Evolutionary conservation across 2,113 vertebrate genomes (phyloP).

Genomic region (Hippolais icterina): DNA sequence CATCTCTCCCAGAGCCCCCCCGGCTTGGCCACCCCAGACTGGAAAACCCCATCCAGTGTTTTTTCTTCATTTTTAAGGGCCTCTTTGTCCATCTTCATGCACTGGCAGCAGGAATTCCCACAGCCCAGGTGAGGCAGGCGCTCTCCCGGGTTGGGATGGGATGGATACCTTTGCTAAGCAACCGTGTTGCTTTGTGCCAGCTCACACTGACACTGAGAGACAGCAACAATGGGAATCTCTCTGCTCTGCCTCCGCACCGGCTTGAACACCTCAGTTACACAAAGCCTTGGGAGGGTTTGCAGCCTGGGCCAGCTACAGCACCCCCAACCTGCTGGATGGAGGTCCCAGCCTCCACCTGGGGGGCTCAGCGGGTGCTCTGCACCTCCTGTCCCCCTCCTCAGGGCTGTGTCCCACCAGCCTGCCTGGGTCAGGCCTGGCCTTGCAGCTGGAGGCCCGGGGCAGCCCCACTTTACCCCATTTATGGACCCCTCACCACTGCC

Average conservation of each 20-base stretch:
- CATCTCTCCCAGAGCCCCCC: background rate
- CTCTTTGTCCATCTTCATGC: fast-evolving
- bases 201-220: background rate
- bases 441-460: background rate
- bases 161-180: conserved; percentile 21
- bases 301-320: background rate
- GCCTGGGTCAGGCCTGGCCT: background rate
- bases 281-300: background rate
- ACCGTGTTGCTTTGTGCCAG: background rate
- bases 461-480: background rate
- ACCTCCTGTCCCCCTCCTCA: background rate
- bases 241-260: background rate
- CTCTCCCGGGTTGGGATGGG: background rate
- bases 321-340: background rate
- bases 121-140: background rate
- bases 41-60: background rate
- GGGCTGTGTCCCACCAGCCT: background rate
- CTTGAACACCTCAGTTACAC: background rate
- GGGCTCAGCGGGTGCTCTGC: background rate
- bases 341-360: background rate
- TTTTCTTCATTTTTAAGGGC: background rate
- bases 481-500: background rate
- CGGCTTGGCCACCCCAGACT: fast-evolving
- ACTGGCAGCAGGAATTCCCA: background rate
- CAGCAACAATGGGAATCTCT: background rate